Conservation (phyloP, 2,888 invertebrate genomes). For the Pollenia griseotomentosa region DNA sequence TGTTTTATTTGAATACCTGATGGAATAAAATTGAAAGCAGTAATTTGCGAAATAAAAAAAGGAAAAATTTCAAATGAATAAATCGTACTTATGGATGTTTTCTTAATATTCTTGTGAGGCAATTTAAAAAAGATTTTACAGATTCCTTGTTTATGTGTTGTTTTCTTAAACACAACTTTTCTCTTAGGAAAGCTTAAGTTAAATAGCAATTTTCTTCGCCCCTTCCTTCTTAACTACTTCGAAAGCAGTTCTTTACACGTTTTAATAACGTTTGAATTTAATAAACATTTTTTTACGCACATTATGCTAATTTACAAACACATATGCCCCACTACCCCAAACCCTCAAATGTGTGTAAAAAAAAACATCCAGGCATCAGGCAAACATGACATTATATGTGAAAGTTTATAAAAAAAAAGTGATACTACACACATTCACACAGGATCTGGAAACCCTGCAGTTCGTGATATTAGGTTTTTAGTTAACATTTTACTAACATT, state of each 20-base stretch:
- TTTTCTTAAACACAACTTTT: slow-evolving; percentile 56
- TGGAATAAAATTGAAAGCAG: slow-evolving; percentile 53
- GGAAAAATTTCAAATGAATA: slow-evolving; percentile 9
- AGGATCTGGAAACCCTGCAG: not conserved
- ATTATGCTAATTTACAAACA: slow-evolving; percentile 55
- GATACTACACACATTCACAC: slow-evolving; percentile 23
- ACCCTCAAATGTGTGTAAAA: not conserved
- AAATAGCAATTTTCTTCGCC: slow-evolving; percentile 61
- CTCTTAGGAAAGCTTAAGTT: slow-evolving; percentile 68
- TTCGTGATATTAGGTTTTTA: too few species aligned
- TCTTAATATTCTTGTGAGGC: slow-evolving; percentile 36
- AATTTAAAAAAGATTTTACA: slow-evolving; percentile 70
- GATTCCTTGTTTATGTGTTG: slow-evolving; percentile 34
- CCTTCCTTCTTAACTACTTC: slow-evolving; percentile 40
- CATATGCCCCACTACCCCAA: slow-evolving; percentile 1
- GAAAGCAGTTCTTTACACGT: slow-evolving; percentile 46
- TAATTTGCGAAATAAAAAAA: slow-evolving; percentile 50
- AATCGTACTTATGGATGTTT: not conserved
- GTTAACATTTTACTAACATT: too few species aligned
- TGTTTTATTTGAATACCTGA: slow-evolving; percentile 57
- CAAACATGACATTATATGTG: not conserved
- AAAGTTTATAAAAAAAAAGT: slow-evolving; percentile 16
- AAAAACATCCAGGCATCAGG: slow-evolving; percentile 8
- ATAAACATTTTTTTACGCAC: slow-evolving; percentile 70
- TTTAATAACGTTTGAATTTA: slow-evolving; percentile 69